Base-by-base conservation (phyloP, 2,113 vertebrate genomes). In the Alectura lathami region DNA sequence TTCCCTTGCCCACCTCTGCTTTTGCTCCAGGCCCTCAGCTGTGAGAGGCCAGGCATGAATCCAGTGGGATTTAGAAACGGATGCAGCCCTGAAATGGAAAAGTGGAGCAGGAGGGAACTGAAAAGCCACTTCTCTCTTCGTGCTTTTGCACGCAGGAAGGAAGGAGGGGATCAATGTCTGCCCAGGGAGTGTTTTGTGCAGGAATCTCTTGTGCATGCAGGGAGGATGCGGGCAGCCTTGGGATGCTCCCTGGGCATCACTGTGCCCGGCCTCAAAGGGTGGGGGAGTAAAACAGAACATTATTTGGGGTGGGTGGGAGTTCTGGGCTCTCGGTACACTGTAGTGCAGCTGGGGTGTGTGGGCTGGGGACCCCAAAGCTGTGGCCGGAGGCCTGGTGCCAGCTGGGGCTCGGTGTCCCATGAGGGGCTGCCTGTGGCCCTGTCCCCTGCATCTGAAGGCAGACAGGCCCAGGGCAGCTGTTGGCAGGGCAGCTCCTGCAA, bases 51-150 rank as follows among this genome's bases (percentile, higher is more conserved):
- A 30, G 27, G 27, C 29, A 17, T 30, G 51, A 30, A 30, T 40
- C 36, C 5, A 13, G 60, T 5, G 60, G 38, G 26, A 40, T 40
- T 63, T 63, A 38, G 27, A 34, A 29, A 40, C 8, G 8, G 36
- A 40, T 29, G 10, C 26, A 17, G 36, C 17, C 24, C 34, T 38
- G 34, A 62, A 62, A 62, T 38, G 59, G 67, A 76, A 80, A 90
- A 92, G 76, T 1, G 3, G 88, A 76, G 83, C 48, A n/a, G 83
- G 40, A 77, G 86, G 23, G 88, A 83, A 64, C 80, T 60, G 36
- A 79, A 90, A 92, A 73, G 72, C 72, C 68, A 83, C 36, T 93
- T 96, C 76, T 92, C 45, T 60, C 72, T 94, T 92, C 94, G 96
- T 93, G 80, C 3, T 77, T n/a, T n/a, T n/a, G n/a, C 59, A 17